Percentiles rank a stretch among this genome's conserved stretches.
Evolutionary conservation across 1,140 invertebrate genomes (phyloP).

Genomic region (Halictus rubicundus): DNA sequence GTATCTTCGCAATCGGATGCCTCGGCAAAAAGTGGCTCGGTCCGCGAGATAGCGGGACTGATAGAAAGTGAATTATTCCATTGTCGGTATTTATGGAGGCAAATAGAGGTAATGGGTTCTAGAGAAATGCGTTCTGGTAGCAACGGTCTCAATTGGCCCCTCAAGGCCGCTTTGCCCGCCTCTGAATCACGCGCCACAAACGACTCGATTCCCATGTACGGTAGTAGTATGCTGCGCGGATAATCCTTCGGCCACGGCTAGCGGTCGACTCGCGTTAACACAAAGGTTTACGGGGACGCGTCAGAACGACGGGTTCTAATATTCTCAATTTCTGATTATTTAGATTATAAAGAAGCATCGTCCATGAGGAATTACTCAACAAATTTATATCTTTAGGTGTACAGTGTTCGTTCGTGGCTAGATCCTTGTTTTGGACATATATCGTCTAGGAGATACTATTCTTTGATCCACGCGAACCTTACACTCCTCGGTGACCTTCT

Average conservation of each 20-base stretch:
- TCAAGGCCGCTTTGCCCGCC: background rate
- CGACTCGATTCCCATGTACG: background rate
- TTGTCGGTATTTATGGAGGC: constrained; percentile 8
- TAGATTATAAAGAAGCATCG: too few species aligned
- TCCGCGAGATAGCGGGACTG: background rate
- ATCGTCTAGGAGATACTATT: too few species aligned
- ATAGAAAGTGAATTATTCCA: constrained; percentile 6
- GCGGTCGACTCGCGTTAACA: background rate
- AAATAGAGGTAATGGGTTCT: constrained; percentile 4
- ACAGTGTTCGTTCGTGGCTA: too few species aligned
- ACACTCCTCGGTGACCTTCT: too few species aligned
- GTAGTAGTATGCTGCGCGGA: too few species aligned
- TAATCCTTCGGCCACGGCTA: background rate
- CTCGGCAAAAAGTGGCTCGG: background rate
- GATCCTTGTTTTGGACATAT: too few species aligned
- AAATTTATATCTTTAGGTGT: too few species aligned
- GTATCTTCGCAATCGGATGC: background rate
- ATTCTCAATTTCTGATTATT: too few species aligned
- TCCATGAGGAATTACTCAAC: too few species aligned
- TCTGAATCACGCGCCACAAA: constrained; percentile 10
- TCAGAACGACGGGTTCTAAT: too few species aligned
- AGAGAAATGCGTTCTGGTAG: background rate
- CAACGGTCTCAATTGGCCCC: constrained; percentile 5
- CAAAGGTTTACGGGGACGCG: too few species aligned
- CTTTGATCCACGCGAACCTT: too few species aligned